These are phyloP conservation scores for Leptodactylus fallax DNA, from an alignment of 2,797 vertebrate species.

Conservation along the genomic window DNA sequence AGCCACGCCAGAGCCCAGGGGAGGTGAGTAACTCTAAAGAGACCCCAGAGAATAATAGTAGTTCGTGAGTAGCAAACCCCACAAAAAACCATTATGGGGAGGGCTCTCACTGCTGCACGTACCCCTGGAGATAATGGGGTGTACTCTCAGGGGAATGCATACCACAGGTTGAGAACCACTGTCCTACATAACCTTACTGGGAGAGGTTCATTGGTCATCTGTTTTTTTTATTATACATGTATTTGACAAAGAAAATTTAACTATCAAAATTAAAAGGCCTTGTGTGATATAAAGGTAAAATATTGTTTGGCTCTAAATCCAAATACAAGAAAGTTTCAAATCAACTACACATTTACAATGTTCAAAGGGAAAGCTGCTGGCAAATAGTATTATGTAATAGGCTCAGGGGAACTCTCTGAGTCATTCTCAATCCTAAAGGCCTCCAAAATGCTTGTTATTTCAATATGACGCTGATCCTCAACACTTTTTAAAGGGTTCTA, in stretches of 20 bases:
- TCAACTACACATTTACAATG: not conserved
- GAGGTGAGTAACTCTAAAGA: too few relatives aligned
- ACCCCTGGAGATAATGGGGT: too few relatives aligned
- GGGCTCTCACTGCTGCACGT: too few relatives aligned
- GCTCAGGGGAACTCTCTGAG: not conserved
- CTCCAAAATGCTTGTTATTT: not conserved
- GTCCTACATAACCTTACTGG: too few relatives aligned
- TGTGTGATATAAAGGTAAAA: not conserved
- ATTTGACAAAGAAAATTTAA: not conserved
- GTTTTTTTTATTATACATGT: not conserved
- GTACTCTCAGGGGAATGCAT: too few relatives aligned
- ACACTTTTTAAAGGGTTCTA: not conserved
- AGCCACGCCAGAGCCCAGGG: too few relatives aligned
- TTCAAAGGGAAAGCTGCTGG: not conserved
- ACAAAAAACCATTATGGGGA: too few relatives aligned
- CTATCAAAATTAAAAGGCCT: not conserved
- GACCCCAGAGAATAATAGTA: too few relatives aligned
- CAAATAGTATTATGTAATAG: slow-evolving; percentile 19
- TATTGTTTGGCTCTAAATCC: not conserved
- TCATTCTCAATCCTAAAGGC: not conserved
- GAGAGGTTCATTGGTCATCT: too few relatives aligned
- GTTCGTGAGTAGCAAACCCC: too few relatives aligned
- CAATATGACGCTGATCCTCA: not conserved
- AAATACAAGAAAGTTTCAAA: not conserved
- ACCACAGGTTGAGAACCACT: too few relatives aligned